Evolutionary conservation across 2,888 invertebrate species (phyloP), one percentile per base, ranked within the genome.

Genomic region (Dendrolimus pini): DNA sequence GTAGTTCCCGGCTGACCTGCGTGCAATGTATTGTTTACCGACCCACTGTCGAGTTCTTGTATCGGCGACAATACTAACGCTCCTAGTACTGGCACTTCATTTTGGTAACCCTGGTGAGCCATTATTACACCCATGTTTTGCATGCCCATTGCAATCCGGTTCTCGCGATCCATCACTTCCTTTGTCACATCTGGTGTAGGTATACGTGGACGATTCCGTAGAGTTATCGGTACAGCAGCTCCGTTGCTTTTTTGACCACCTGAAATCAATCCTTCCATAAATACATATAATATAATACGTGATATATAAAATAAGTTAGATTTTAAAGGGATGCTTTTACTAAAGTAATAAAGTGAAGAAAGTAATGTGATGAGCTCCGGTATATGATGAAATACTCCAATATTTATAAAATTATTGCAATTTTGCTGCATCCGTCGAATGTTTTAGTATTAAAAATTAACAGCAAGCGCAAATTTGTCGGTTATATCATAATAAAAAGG

Each of bases 141-240:
- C 82, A 86, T 82, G 63, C 85, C 88, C 81, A 86, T 83, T 1
- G 93, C 92, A 54, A 95, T 82, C 58, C 94, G 91, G 74, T 93
- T 93, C 72, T 95, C 95, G 58, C 94, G 92, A 69, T 95, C 95
- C 60, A 93, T 89, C 30, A 94, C 93, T 80, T 96, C 96, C 82
- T 96, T 96, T 47, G 95, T 94, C 8, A 96, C 96, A 78, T 97
- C 97, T 0, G 97, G 97, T 8, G 97, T 97, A 53, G 97, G 97
- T 67, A 97, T 96, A 57, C 97, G 92, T n/a, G 97, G 97, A 58
- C 97, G 92, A 74, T 95, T 95, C 75, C 95, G 95, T 62, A 95
- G 85, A n/a, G 93, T 93, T 63, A 93, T 92, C 8, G 94, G 93
- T 52, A 94, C 85, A 12, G 92, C 93, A 1, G 93, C 88, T 7